Conservation (phyloP, 2,113 vertebrate genomes). For the Chaetorhynchus papuensis region DNA sequence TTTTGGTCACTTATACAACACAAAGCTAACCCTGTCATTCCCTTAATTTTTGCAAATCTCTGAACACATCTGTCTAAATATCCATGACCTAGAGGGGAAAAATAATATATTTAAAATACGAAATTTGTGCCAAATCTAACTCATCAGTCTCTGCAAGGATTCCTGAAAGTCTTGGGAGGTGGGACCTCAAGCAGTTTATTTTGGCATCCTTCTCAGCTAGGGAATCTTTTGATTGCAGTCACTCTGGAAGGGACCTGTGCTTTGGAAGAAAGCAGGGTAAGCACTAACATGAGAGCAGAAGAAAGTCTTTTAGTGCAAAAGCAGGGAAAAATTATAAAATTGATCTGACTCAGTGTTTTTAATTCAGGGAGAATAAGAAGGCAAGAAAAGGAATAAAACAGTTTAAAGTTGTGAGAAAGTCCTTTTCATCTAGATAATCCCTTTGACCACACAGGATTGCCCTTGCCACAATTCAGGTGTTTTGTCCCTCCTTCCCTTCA, state of each 20-base stretch:
- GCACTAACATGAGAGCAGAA: neutral
- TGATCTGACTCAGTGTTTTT: neutral
- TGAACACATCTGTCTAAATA: conserved; percentile 59
- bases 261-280: neutral
- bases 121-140: conserved; percentile 51
- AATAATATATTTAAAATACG: conserved; percentile 13
- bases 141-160: conserved; percentile 48
- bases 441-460: neutral
- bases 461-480: neutral
- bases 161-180: conserved; percentile 43
- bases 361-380: neutral
- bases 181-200: conserved; percentile 49
- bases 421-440: neutral
- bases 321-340: neutral
- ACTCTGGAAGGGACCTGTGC: neutral
- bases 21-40: neutral
- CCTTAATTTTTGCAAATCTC: conserved; percentile 22
- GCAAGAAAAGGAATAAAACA: neutral
- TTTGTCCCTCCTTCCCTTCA: neutral
- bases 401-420: neutral
- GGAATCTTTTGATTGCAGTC: conserved; percentile 31
- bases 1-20: neutral
- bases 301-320: neutral
- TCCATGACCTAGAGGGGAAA: conserved; percentile 36
- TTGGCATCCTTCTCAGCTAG: conserved; percentile 27